These are phyloP conservation scores for Nowickia ferox DNA, from an alignment of 2,888 invertebrate species.

Conservation along the genomic window DNA sequence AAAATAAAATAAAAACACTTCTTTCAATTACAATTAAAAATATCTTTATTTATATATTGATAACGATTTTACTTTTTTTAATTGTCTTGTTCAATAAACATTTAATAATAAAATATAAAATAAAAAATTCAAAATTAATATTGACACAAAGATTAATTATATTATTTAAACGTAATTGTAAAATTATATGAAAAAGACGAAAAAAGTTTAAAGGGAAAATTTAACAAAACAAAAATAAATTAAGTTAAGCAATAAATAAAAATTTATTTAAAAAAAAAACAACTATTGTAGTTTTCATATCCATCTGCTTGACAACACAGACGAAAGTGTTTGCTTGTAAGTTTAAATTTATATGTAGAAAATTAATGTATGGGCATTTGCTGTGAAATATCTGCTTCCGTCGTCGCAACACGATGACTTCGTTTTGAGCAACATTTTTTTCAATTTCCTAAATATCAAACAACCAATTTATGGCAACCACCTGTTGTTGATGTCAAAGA, in stretches of 20 bases:
- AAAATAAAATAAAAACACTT: background rate
- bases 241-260: conserved; percentile 64
- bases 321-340: no score
- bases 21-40: conserved; percentile 17
- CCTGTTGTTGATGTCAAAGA: no score
- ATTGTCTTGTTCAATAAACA: conserved; percentile 54
- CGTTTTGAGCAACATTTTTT: no score
- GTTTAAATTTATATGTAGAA: no score
- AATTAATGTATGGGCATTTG: no score
- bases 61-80: background rate
- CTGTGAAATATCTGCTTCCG: no score
- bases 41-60: conserved; percentile 24
- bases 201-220: conserved; percentile 49
- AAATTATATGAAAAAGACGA: conserved; percentile 45
- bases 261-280: conserved; percentile 62
- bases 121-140: conserved; percentile 13
- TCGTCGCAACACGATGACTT: no score
- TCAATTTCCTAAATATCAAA: no score
- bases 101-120: conserved; percentile 26
- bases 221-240: conserved; percentile 38
- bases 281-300: conserved; percentile 1
- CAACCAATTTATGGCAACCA: no score
- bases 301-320: background rate
- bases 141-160: conserved; percentile 4
- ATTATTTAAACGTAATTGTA: conserved; percentile 32